A percentile compares a stretch with the other conserved stretches of the same genome.
phyloP scores from a whole-genome alignment of 53 echinoderm and acorn worm species.

The Astropecten irregularis region DNA sequence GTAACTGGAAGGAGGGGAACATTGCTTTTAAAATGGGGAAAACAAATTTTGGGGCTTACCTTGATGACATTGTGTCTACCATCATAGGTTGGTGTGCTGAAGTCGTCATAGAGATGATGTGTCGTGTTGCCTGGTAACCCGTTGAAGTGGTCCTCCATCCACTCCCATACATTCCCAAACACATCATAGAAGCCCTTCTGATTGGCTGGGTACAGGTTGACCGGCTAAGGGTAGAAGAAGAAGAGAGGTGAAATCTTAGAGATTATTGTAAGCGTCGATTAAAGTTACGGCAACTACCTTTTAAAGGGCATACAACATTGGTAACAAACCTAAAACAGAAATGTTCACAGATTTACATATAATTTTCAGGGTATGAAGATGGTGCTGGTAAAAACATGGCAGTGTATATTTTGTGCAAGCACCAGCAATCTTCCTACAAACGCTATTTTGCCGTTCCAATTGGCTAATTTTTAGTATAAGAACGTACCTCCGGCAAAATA shows the following conservation, averaged over 20 bases:
- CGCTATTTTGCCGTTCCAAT: too few relatives aligned
- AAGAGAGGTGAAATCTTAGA: not conserved
- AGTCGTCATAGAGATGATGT: slow-evolving; percentile 86
- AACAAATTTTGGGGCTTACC: slow-evolving; percentile 66
- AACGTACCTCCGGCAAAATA: too few relatives aligned
- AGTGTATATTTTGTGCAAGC: not conserved
- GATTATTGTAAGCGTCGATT: too few relatives aligned
- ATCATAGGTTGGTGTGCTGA: slow-evolving; percentile 86
- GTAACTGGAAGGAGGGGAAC: too few relatives aligned
- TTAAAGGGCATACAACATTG: not conserved
- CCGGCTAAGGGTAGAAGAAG: slow-evolving; percentile 71
- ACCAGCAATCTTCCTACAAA: too few relatives aligned
- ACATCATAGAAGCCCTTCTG: slow-evolving; percentile 86
- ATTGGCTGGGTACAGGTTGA: slow-evolving; percentile 83
- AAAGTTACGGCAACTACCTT: not conserved
- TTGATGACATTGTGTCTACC: slow-evolving; percentile 86
- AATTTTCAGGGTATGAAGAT: too few relatives aligned
- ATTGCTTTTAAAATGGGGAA: too few relatives aligned
- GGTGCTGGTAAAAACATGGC: too few relatives aligned
- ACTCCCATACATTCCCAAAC: slow-evolving; percentile 95
- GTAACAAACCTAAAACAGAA: too few relatives aligned
- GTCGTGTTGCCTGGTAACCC: slow-evolving; percentile 71
- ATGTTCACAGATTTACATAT: too few relatives aligned
- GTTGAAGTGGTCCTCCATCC: slow-evolving; percentile 94
- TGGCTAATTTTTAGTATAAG: too few relatives aligned